Percentiles rank a stretch among this genome's conserved stretches.
phyloP scores from a whole-genome alignment of 2,888 invertebrate species.

The Diogma glabrata region DNA sequence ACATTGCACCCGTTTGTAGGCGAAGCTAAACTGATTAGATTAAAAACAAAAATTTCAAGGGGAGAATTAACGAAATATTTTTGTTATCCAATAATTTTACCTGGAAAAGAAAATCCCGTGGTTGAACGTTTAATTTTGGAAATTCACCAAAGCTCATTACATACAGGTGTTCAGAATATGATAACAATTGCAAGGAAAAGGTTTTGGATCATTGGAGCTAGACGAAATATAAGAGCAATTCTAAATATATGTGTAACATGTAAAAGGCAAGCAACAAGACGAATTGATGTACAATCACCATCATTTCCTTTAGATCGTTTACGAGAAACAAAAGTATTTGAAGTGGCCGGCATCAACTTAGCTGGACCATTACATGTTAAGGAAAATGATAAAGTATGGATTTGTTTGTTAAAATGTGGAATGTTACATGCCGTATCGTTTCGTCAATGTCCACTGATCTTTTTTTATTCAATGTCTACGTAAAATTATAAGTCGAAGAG shows the following conservation, averaged over 20 bases:
- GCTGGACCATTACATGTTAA: constrained; percentile 6
- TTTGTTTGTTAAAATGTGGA: too few relatives aligned
- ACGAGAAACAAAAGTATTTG: constrained; percentile 8
- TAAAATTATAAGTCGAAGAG: too few relatives aligned
- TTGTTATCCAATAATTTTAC: constrained; percentile 22
- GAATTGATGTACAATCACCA: background rate
- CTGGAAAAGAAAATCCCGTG: constrained; percentile 20
- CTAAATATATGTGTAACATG: constrained; percentile 19
- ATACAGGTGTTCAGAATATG: constrained; percentile 19
- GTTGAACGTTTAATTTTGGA: constrained; percentile 16
- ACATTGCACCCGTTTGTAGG: constrained; percentile 15
- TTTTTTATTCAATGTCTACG: too few relatives aligned
- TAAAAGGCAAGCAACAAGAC: constrained; percentile 8
- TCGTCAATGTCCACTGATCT: too few relatives aligned
- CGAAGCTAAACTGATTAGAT: constrained; percentile 16
- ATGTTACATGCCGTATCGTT: too few relatives aligned
- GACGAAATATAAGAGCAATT: constrained; percentile 17
- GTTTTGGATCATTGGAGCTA: constrained; percentile 21
- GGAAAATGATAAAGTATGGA: too few relatives aligned
- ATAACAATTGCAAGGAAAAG: constrained; percentile 19
- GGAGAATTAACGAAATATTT: constrained; percentile 19
- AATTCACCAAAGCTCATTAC: too few relatives aligned
- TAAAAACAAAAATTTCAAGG: constrained; percentile 18
- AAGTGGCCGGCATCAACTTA: constrained; percentile 8
- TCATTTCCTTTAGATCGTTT: constrained; percentile 8